Evolutionary conservation across 1,140 invertebrate genomes (phyloP).

Genomic region (Paracyclopina nana): DNA sequence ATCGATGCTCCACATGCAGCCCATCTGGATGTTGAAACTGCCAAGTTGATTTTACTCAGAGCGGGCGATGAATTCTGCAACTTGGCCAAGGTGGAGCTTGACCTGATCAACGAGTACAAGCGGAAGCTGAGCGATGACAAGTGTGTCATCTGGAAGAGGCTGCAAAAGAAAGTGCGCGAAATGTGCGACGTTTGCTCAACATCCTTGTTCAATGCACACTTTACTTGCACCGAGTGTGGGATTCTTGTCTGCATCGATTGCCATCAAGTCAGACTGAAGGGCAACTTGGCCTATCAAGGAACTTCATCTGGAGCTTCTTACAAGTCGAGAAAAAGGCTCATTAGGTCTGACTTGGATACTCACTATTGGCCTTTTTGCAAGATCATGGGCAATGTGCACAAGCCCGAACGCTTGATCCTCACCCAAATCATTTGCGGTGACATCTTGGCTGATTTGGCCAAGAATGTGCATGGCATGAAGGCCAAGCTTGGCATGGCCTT

Average conservation of each 20-base stretch:
- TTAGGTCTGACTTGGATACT: constrained; percentile 30
- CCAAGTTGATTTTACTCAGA: constrained; percentile 68
- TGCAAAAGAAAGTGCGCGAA: constrained; percentile 82
- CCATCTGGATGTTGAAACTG: constrained; percentile 69
- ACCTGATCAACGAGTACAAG: constrained; percentile 36
- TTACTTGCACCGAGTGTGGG: constrained; percentile 89
- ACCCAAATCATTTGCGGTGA: constrained; percentile 86
- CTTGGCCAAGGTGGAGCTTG: constrained; percentile 70
- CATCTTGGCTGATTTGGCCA: too few relatives aligned
- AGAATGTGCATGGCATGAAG: too few relatives aligned
- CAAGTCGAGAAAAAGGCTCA: not conserved
- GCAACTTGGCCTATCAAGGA: constrained; percentile 34
- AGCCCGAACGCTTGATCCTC: constrained; percentile 64
- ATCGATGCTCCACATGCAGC: too few relatives aligned
- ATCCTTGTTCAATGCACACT: constrained; percentile 92
- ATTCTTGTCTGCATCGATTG: constrained; percentile 95
- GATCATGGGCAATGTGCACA: constrained; percentile 47
- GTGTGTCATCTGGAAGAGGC: constrained; percentile 74
- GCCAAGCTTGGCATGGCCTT: too few relatives aligned
- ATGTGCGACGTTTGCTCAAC: constrained; percentile 97
- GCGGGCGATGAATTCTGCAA: constrained; percentile 92
- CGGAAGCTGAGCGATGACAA: constrained; percentile 17
- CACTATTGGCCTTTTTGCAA: constrained; percentile 73
- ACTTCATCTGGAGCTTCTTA: constrained; percentile 28
- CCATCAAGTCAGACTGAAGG: constrained; percentile 51